Evolutionary conservation across 2,797 vertebrate genomes (phyloP), one percentile per base, ranked within the genome.

Genomic region (Adrianichthys oophorus): DNA sequence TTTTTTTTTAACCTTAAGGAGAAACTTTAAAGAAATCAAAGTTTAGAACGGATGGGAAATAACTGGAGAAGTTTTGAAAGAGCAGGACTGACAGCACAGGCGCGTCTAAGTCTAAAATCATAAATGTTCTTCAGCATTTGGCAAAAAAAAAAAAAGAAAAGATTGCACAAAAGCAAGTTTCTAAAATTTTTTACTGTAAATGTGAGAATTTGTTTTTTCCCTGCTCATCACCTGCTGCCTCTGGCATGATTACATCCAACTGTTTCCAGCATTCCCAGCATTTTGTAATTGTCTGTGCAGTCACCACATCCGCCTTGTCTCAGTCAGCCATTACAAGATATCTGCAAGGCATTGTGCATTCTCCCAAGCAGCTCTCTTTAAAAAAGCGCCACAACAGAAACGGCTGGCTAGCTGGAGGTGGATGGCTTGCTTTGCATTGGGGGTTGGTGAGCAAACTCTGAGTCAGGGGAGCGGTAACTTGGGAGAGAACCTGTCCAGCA

Each of bases 271-370:
- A 68, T 80, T 23, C 82, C 70, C 76, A 57, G 46, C 58, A 62
- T 87, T 76, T 82, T 81, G 79, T 80, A 82, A 87, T 74, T 62
- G 72, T 72, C 66, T 77, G 68, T 32, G 21, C 44, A 70, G 78
- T 84, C 84, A 82, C 56, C 23, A n/a, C 59, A 62, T 59, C 81
- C 80, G 53, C 75, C 65, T 71, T 56, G 0, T 66, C 59, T 63
- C 64, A 56, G 26, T 42, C 70, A 66, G 55, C 54, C 68, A 74
- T 80, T 78, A 74, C 72, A 72, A 72, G 57, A 61, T 63, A 78
- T 71, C 77, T 76, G 8, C 4, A 15, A 71, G 73, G 69, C 62
- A 67, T 52, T 74, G 76, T 81, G 76, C 13, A 54, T 79, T 82
- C 77, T 57, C 78, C 0, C 3, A 64, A 49, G 47, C 68, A 21